Evolutionary conservation across 92 coral and sea anemone genomes (phyloP).

Genomic region (Pocillopora meandrina): DNA sequence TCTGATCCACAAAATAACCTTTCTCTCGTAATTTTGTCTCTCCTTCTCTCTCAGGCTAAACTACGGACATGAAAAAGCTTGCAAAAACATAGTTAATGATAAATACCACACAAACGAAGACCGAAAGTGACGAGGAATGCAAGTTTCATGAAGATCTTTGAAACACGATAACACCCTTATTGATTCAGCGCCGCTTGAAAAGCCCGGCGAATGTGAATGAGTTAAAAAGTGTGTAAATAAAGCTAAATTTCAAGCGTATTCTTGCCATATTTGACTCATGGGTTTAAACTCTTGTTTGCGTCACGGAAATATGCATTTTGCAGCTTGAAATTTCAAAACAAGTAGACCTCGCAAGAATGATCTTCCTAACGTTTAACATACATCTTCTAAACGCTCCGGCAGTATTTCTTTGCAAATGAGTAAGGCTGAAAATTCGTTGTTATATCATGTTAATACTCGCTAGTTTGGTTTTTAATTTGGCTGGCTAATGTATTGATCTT

Average conservation of each 20-base stretch:
- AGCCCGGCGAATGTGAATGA: not conserved
- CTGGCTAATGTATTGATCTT: too few relatives aligned
- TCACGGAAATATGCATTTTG: not conserved
- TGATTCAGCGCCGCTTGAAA: not conserved
- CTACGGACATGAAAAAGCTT: conserved; percentile 11
- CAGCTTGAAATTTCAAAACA: too few relatives aligned
- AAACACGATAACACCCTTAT: not conserved
- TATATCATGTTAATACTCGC: too few relatives aligned
- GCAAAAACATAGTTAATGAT: not conserved
- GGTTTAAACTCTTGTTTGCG: not conserved
- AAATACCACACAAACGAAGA: conserved; percentile 31
- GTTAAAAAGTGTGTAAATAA: conserved; percentile 41
- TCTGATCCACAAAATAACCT: not conserved
- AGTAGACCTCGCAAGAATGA: too few relatives aligned
- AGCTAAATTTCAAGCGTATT: conserved; percentile 8
- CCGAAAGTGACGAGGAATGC: not conserved
- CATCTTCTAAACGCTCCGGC: too few relatives aligned
- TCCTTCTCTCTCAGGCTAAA: conserved; percentile 7
- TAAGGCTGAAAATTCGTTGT: too few relatives aligned
- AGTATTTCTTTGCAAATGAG: too few relatives aligned
- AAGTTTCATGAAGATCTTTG: not conserved
- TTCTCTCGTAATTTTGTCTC: not conserved
- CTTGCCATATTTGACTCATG: not conserved
- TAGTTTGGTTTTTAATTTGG: too few relatives aligned
- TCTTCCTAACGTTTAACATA: too few relatives aligned